Evolutionary conservation across 2,888 invertebrate genomes (phyloP).

Genomic region (Prenolepis imparis): DNA sequence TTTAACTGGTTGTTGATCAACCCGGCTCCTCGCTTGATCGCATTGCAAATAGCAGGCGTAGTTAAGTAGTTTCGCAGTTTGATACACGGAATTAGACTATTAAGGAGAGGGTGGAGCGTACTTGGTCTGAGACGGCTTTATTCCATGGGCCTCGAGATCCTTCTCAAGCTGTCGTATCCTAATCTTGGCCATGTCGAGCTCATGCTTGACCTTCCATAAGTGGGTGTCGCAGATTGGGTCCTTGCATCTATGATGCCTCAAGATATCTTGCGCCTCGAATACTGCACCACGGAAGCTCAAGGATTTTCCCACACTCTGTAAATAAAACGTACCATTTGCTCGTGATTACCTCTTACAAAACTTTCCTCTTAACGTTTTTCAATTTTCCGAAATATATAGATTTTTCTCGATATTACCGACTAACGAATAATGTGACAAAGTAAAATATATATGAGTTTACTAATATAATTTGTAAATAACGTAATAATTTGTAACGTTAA

Average conservation of each 20-base stretch:
- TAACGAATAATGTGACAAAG: background rate
- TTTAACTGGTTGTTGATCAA: constrained; percentile 23
- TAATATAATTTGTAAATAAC: constrained; percentile 1
- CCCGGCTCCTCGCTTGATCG: constrained; percentile 37
- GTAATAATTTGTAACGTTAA: background rate
- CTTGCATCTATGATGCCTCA: constrained; percentile 91
- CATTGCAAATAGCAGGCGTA: constrained; percentile 42
- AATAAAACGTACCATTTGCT: constrained; percentile 70
- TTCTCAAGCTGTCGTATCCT: constrained; percentile 95
- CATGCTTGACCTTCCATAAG: constrained; percentile 96
- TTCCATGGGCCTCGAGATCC: constrained; percentile 93
- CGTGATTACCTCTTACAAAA: background rate
- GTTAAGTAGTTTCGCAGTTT: constrained; percentile 44
- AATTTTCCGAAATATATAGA: background rate
- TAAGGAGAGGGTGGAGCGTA: constrained; percentile 65
- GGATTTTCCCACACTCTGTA: constrained; percentile 91
- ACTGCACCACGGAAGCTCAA: constrained; percentile 94
- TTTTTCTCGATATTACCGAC: constrained; percentile 1
- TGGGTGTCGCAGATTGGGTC: constrained; percentile 94
- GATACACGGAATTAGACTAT: constrained; percentile 32
- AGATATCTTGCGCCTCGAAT: constrained; percentile 92
- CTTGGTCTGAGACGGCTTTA: constrained; percentile 90
- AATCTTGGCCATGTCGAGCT: constrained; percentile 94
- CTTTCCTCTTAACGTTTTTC: background rate
- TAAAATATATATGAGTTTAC: background rate